phyloP scores from a whole-genome alignment of 2,113 vertebrate species.

The Halcyon senegalensis region DNA sequence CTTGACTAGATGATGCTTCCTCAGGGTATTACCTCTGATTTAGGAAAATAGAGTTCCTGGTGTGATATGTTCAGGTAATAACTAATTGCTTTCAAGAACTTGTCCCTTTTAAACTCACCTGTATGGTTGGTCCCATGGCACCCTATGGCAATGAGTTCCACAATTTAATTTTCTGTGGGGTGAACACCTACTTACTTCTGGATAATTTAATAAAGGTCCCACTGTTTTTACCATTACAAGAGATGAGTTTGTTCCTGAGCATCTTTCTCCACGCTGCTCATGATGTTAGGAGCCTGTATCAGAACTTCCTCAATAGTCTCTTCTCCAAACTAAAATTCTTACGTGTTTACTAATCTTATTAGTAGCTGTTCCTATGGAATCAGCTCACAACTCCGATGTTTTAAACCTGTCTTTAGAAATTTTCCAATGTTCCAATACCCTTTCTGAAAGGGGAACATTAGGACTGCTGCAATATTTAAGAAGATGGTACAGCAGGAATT shows the following conservation, averaged over 20 bases:
- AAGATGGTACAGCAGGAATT: neutral
- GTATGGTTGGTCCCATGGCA: neutral
- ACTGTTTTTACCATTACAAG: neutral
- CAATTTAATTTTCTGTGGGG: neutral
- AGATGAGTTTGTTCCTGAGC: neutral
- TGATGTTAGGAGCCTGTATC: neutral
- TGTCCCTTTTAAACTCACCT: neutral
- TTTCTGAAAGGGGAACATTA: neutral
- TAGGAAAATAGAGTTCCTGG: neutral
- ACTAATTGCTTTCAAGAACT: neutral
- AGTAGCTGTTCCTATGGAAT: neutral
- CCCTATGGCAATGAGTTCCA: neutral
- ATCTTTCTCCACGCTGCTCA: neutral
- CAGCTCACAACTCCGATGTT: neutral
- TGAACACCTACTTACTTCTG: neutral
- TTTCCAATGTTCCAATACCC: neutral
- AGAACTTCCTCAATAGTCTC: neutral
- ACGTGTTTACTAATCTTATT: neutral
- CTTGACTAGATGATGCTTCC: neutral
- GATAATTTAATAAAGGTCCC: neutral
- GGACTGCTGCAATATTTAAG: neutral
- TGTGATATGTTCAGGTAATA: neutral
- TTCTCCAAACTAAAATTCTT: neutral
- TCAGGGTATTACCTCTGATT: neutral
- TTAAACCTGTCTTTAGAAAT: neutral